Evolutionary conservation across 2,797 vertebrate genomes (phyloP), one percentile per base, ranked within the genome.

Genomic region (Lagodon rhomboides): DNA sequence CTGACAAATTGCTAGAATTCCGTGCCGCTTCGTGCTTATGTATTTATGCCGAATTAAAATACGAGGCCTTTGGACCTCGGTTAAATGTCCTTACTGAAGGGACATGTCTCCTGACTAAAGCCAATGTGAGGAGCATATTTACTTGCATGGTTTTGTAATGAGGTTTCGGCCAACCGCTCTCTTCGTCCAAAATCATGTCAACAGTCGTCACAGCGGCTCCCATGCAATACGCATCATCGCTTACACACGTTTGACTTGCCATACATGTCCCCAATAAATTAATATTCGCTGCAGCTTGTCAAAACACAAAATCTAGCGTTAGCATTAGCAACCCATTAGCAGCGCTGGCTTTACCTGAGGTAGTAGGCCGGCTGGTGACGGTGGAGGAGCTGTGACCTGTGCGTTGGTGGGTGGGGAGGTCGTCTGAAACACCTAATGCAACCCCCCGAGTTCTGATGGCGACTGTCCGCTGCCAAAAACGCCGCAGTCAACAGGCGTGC

Each of bases 341-440:
- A 23, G 27, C 0, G 59, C 43, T 4, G 20, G 79, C 56, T 80
- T 94, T 94, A 96, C 95, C 95, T 95, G 90, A 72, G 51, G 63
- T 60, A 62, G 83, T 46, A 77, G 87, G 82, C 80, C 77, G 68
- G 46, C 59, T 53, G 82, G 46, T 77, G 74, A n/a, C 49, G 80
- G 38, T 58, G 80, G 41, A 72, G 77, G 0, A 77, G 68, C 68
- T 66, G 69, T 62, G 76, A 83, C 23, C 61, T 79, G 83, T 59
- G 61, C 43, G 72, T 58, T 38, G 79, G 50, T 76, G 75, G 75
- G 68, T 27, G 84, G 55, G 49, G 66, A 73, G 23, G 60, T 15
- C 9, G 80, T 47, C 70, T 71, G 27, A 73, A 76, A 22, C 70
- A 22, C 72, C 85, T 75, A 4, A 41, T n/a, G 54, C 15, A 55